Evolutionary conservation across 2,113 vertebrate genomes (phyloP).

Genomic region (Myrmecobius fasciatus): DNA sequence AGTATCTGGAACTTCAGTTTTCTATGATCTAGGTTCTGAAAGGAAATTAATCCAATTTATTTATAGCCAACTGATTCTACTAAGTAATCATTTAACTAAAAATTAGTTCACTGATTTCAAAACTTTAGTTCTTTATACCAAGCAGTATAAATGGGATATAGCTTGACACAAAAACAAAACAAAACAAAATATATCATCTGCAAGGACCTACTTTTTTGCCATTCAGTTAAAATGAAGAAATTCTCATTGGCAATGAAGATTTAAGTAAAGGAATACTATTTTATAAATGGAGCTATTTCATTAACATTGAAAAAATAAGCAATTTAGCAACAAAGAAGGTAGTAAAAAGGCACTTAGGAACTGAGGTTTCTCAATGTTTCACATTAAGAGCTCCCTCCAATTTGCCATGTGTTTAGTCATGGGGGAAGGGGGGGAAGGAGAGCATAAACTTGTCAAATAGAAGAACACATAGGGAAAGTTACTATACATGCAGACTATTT

Average conservation of each 20-base stretch:
- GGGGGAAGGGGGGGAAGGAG: no score
- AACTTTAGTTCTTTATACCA: not conserved
- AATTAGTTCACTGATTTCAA: constrained; percentile 9
- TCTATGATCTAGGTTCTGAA: not conserved
- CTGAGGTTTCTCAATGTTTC: not conserved
- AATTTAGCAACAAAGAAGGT: constrained; percentile 1
- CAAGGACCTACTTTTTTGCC: constrained; percentile 2
- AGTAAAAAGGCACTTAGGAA: not conserved
- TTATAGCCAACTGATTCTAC: not conserved
- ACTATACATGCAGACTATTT: not conserved
- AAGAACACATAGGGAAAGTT: not conserved
- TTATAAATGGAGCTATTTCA: not conserved
- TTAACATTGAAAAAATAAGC: not conserved
- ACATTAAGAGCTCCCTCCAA: not conserved
- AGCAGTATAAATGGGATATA: not conserved
- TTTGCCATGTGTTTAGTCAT: not conserved
- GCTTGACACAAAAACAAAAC: constrained; percentile 42
- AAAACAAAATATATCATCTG: not conserved
- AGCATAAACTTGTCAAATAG: not conserved
- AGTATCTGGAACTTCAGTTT: not conserved
- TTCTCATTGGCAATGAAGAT: constrained; percentile 30
- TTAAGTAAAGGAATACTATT: not conserved
- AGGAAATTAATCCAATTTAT: not conserved
- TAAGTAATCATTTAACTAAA: not conserved
- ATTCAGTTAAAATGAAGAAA: constrained; percentile 41